Percentiles rank a stretch among this genome's conserved stretches.
Conservation (phyloP, 2,888 invertebrate genomes). For the Caradrina clavipalpis region DNA sequence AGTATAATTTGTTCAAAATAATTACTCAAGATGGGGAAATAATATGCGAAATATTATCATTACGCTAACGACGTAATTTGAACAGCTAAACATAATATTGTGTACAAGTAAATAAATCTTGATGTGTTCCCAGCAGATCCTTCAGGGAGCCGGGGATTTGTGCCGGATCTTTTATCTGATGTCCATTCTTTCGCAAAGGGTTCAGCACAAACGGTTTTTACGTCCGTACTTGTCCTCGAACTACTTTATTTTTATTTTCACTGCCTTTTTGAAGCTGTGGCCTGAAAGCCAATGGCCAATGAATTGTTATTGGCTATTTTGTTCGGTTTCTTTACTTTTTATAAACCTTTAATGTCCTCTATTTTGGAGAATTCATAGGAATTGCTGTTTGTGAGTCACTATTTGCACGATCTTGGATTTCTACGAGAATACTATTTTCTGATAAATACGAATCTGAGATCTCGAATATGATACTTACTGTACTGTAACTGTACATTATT, state of each 20-base stretch:
- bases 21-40: neutral
- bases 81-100: constrained; percentile 3
- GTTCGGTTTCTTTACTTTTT: constrained; percentile 13
- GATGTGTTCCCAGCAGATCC: constrained; percentile 35
- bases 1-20: too few species aligned
- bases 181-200: constrained; percentile 63
- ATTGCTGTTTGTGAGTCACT: neutral
- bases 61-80: neutral
- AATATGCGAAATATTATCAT: neutral
- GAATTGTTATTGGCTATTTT: constrained; percentile 39
- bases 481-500: neutral
- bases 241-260: constrained; percentile 49
- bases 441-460: too few species aligned
- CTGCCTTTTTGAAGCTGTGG: constrained; percentile 27
- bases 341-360: constrained; percentile 20
- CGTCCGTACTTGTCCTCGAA: constrained; percentile 38
- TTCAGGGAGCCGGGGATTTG: constrained; percentile 60
- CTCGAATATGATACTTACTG: too few species aligned
- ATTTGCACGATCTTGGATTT: neutral
- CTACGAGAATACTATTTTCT: too few species aligned
- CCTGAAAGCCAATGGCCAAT: constrained; percentile 30
- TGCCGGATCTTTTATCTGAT: constrained; percentile 62
- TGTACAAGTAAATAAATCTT: constrained; percentile 47
- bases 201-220: constrained; percentile 52
- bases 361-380: neutral